A percentile compares a stretch with the other conserved stretches of the same genome.
Evolutionary conservation across 37 sponge, comb jelly and placozoan genomes (phyloP).

Genomic region (Petrosia ficiformis): DNA sequence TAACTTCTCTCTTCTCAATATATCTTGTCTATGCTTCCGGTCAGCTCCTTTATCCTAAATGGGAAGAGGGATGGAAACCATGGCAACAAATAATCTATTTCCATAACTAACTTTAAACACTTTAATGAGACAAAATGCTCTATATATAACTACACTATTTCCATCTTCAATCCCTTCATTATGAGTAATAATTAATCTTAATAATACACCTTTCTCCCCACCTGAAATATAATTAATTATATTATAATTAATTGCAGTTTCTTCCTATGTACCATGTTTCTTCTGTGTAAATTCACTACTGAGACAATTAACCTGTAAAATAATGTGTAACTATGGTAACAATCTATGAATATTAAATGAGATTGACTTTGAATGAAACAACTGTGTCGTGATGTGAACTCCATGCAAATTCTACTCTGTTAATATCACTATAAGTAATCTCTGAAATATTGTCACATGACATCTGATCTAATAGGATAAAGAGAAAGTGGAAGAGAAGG

Average conservation of each 20-base stretch:
- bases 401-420: slow-evolving; percentile 35
- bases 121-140: slow-evolving; percentile 12
- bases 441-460: slow-evolving; percentile 39
- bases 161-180: not conserved
- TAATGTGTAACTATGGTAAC: not conserved
- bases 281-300: slow-evolving; percentile 72
- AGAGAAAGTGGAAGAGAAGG: no score
- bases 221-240: no score
- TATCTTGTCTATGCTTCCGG: slow-evolving; percentile 65
- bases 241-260: no score
- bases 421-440: slow-evolving; percentile 24
- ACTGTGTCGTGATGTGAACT: slow-evolving; percentile 11
- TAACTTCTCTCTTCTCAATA: slow-evolving; percentile 54
- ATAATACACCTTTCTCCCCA: slow-evolving; percentile 75
- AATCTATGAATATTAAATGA: not conserved
- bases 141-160: not conserved
- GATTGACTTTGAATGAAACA: slow-evolving; percentile 31
- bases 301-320: slow-evolving; percentile 51
- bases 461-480: slow-evolving; percentile 12
- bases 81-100: not conserved
- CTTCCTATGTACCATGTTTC: slow-evolving; percentile 63
- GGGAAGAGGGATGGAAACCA: no score
- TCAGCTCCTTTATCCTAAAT: slow-evolving; percentile 80
- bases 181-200: slow-evolving; percentile 44
- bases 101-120: slow-evolving; percentile 67